phyloP scores from a whole-genome alignment of 1,140 invertebrate genomes.

The Trachymyrmex septentrionalis region DNA sequence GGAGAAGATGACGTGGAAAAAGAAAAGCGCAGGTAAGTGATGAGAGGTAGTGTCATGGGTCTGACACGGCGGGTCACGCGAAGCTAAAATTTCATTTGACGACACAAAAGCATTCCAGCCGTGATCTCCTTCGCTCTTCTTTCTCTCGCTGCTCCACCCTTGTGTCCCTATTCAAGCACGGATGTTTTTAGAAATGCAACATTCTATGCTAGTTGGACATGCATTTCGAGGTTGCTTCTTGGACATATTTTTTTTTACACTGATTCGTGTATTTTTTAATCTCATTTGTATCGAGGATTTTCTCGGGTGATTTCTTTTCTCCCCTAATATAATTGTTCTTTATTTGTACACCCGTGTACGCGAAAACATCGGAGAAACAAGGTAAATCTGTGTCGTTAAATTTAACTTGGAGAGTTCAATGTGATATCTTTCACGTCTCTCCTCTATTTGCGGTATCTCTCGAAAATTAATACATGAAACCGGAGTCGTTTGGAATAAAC shows the following conservation, averaged over 20 bases:
- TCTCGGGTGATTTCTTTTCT: no score
- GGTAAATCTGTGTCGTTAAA: neutral
- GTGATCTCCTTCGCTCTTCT: slow-evolving; percentile 40
- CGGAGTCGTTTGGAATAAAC: neutral
- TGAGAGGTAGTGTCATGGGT: slow-evolving; percentile 30
- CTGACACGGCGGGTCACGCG: slow-evolving; percentile 53
- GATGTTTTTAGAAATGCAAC: slow-evolving; percentile 31
- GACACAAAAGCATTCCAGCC: slow-evolving; percentile 59
- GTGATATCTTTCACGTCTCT: no score
- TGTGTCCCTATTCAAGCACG: neutral
- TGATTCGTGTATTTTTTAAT: neutral
- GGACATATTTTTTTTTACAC: neutral
- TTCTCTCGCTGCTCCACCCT: slow-evolving; percentile 1
- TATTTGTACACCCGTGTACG: neutral
- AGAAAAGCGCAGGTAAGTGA: slow-evolving; percentile 44
- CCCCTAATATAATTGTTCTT: neutral
- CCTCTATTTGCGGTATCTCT: neutral
- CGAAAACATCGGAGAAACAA: no score
- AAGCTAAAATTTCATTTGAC: slow-evolving; percentile 55
- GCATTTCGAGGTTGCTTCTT: slow-evolving; percentile 4
- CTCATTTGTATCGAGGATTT: neutral
- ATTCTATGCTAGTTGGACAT: neutral
- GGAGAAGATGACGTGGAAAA: slow-evolving; percentile 34
- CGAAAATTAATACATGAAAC: slow-evolving; percentile 23
- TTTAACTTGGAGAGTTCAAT: neutral